Conservation (phyloP, 1,140 invertebrate genomes). For the Zaprionus camerounensis region DNA sequence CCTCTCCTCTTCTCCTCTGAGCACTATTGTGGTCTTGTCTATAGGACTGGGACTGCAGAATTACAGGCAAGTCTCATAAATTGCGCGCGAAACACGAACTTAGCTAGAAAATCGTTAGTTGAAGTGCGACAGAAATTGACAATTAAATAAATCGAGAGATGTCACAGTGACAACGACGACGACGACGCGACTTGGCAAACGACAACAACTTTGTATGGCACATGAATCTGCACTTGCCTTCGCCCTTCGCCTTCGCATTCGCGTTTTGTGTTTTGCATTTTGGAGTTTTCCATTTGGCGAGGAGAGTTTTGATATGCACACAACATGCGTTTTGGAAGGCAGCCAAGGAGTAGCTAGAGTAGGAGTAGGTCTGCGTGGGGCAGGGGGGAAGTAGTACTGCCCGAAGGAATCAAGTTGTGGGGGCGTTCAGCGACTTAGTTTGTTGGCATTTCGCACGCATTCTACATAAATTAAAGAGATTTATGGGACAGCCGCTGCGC, state of each 20-base stretch:
- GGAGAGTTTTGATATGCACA: constrained; percentile 71
- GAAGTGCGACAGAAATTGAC: constrained; percentile 74
- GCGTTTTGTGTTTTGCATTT: constrained; percentile 22
- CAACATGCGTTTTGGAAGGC: constrained; percentile 50
- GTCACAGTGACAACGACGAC: constrained; percentile 49
- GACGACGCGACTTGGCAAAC: constrained; percentile 4
- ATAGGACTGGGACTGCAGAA: constrained; percentile 23
- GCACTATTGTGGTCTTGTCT: neutral
- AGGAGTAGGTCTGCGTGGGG: constrained; percentile 1
- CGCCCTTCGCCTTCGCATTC: constrained; percentile 22
- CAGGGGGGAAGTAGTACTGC: neutral
- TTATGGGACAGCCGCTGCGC: constrained; percentile 59
- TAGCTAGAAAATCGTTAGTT: constrained; percentile 76
- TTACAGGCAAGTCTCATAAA: constrained; percentile 58
- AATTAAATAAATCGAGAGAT: constrained; percentile 81
- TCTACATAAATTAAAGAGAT: constrained; percentile 76
- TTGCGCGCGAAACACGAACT: constrained; percentile 58
- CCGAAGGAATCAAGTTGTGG: constrained; percentile 12
- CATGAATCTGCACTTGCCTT: constrained; percentile 41
- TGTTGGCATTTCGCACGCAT: constrained; percentile 80
- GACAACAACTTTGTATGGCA: constrained; percentile 26
- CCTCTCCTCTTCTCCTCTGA: neutral
- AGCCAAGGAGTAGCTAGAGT: constrained; percentile 16
- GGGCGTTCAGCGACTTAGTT: constrained; percentile 51
- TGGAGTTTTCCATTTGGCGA: constrained; percentile 27